phyloP scores from a whole-genome alignment of 1,140 invertebrate species.

The Phenacoccus solenopsis region DNA sequence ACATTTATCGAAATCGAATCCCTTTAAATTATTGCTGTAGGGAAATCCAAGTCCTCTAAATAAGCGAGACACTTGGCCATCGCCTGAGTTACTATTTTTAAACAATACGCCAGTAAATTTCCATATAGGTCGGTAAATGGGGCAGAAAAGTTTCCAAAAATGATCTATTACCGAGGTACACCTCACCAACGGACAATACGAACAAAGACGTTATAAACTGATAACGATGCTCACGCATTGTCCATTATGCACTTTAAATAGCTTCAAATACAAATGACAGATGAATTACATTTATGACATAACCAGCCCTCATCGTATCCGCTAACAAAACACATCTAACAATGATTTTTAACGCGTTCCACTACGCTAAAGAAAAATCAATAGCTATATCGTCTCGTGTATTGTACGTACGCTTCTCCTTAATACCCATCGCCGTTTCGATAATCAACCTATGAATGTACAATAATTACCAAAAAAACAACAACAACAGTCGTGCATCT shows the following conservation, averaged over 20 bases:
- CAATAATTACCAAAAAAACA: not conserved
- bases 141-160: no score
- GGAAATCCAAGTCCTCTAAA: no score
- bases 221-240: constrained; percentile 1
- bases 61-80: no score
- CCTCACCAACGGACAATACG: not conserved
- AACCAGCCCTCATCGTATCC: no score
- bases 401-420: not conserved
- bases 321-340: not conserved
- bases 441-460: not conserved
- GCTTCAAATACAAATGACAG: not conserved
- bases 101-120: no score
- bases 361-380: not conserved
- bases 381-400: not conserved
- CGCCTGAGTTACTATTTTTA: no score
- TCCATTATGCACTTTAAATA: not conserved
- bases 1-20: no score
- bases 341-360: not conserved
- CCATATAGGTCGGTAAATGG: no score
- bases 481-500: not conserved
- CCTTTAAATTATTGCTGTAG: no score
- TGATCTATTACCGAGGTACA: no score
- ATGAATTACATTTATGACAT: constrained; percentile 3
- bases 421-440: not conserved
- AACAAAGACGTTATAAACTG: not conserved